phyloP scores from a whole-genome alignment of 2,113 vertebrate species.

The Merops nubicus region DNA sequence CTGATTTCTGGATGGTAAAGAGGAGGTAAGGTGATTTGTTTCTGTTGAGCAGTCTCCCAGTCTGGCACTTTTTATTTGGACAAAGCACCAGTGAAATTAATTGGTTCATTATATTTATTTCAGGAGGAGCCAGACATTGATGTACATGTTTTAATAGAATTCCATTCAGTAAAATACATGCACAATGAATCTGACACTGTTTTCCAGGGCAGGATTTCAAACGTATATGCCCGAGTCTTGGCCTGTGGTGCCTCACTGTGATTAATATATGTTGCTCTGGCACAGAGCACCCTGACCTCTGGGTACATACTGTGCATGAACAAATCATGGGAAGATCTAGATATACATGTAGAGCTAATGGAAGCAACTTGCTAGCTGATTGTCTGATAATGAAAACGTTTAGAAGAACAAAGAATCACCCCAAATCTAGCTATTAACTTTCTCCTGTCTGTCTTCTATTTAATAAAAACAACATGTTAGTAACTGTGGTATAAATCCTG shows the following conservation, averaged over 20 bases:
- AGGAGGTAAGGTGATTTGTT: not conserved
- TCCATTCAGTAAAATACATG: not conserved
- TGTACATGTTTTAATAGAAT: not conserved
- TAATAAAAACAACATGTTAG: slow-evolving; percentile 13
- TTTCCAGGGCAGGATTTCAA: not conserved
- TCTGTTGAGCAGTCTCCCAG: not conserved
- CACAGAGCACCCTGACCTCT: not conserved
- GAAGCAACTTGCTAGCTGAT: not conserved
- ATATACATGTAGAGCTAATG: fast-evolving
- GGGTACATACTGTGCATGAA: not conserved
- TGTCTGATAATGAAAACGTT: not conserved
- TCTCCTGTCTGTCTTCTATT: not conserved
- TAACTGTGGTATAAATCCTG: not conserved
- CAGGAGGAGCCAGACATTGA: not conserved
- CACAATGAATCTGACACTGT: not conserved
- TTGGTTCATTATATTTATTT: not conserved
- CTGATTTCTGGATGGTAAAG: not conserved
- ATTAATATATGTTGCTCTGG: not conserved
- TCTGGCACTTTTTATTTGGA: not conserved
- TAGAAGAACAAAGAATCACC: not conserved
- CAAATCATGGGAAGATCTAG: not conserved
- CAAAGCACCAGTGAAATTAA: not conserved
- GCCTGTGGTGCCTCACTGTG: not conserved
- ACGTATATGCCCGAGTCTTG: not conserved
- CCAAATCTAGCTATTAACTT: not conserved